Evolutionary conservation across 2,113 vertebrate genomes (phyloP).

Genomic region (Neofelis nebulosa): DNA sequence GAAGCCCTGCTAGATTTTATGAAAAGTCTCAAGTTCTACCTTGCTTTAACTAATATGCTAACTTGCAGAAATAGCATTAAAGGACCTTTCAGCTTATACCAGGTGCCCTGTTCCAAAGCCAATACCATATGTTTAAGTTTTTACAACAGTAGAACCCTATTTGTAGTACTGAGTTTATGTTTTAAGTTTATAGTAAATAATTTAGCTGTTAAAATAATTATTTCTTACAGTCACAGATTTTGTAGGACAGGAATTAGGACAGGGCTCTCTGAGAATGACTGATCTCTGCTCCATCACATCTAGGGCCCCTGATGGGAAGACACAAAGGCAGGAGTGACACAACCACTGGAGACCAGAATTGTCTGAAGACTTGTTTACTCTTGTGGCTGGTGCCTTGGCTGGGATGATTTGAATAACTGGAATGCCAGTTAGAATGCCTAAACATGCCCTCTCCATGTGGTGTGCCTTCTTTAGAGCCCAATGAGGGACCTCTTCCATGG

Average conservation of each 20-base stretch:
- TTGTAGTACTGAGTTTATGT: background rate
- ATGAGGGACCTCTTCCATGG: background rate
- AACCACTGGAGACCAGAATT: background rate
- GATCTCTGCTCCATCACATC: background rate
- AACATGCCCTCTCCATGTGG: background rate
- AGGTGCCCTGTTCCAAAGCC: background rate
- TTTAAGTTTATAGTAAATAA: background rate
- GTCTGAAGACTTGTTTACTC: background rate
- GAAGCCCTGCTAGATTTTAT: background rate
- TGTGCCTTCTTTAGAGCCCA: background rate
- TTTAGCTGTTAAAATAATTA: background rate
- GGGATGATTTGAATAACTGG: background rate
- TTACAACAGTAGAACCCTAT: background rate
- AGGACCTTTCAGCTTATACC: background rate
- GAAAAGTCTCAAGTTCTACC: conserved; percentile 14
- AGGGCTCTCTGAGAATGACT: background rate
- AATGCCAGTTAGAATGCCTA: background rate
- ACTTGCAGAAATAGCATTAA: background rate
- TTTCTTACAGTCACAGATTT: background rate
- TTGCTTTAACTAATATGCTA: background rate
- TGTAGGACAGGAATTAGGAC: background rate
- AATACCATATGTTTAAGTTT: background rate
- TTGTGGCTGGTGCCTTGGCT: background rate
- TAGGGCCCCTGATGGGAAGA: background rate
- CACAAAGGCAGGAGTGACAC: background rate